These are phyloP conservation scores for Sebastes elongatus DNA, from an alignment of 2,797 vertebrate genomes.

Conservation along the genomic window DNA sequence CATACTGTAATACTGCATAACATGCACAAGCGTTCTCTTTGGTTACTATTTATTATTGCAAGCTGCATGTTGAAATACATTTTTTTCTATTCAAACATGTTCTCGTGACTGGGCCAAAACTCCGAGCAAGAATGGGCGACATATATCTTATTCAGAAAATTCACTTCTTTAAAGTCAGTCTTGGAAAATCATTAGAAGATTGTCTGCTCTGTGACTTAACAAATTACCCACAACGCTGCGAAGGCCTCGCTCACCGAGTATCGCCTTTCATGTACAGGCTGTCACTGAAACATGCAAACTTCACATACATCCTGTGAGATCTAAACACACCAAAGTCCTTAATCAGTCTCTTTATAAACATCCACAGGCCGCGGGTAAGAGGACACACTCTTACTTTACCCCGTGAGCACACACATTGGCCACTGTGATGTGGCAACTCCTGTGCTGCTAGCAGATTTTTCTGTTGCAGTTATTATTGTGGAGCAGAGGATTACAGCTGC, in stretches of 20 bases:
- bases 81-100: background rate
- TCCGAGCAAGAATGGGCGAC: background rate
- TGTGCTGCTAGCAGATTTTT: slow-evolving; percentile 30
- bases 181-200: slow-evolving; percentile 74
- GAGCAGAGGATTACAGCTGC: slow-evolving; percentile 31
- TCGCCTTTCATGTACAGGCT: slow-evolving; percentile 68
- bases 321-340: slow-evolving; percentile 75
- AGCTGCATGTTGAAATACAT: background rate
- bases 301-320: slow-evolving; percentile 75
- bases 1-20: background rate
- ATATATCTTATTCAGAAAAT: slow-evolving; percentile 10
- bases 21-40: background rate
- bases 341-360: slow-evolving; percentile 77
- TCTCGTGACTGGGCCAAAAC: background rate
- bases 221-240: slow-evolving; percentile 54
- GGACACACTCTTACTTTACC: slow-evolving; percentile 44
- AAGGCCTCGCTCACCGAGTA: slow-evolving; percentile 45
- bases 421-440: slow-evolving; percentile 55
- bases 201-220: slow-evolving; percentile 58
- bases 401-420: slow-evolving; percentile 42
- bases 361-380: slow-evolving; percentile 46
- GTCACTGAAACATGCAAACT: slow-evolving; percentile 74
- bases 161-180: slow-evolving; percentile 14
- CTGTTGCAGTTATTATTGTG: slow-evolving; percentile 30
- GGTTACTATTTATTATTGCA: background rate